Evolutionary conservation across 1,140 invertebrate genomes (phyloP).

Genomic region (Bombus impatiens): DNA sequence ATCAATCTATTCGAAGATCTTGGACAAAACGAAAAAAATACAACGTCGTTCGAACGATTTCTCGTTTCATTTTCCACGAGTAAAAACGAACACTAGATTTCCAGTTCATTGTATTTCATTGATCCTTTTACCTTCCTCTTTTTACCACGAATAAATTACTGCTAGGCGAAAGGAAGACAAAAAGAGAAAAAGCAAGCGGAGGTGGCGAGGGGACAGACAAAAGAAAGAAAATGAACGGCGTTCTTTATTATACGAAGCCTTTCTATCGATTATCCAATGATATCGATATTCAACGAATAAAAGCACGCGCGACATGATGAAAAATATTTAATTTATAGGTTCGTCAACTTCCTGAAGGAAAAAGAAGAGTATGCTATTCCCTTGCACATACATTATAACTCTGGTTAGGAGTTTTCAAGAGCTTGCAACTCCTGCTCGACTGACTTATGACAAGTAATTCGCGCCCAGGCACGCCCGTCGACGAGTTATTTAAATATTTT

Average conservation of each 20-base stretch:
- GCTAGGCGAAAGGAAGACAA: slow-evolving; percentile 19
- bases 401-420: slow-evolving; percentile 27
- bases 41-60: slow-evolving; percentile 14
- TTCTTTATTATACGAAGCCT: slow-evolving; percentile 35
- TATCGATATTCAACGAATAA: background rate
- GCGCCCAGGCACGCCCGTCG: slow-evolving; percentile 65
- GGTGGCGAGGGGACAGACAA: background rate
- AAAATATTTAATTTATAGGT: slow-evolving; percentile 58
- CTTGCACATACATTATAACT: slow-evolving; percentile 45
- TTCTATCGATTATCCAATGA: slow-evolving; percentile 1
- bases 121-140: slow-evolving; percentile 48
- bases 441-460: slow-evolving; percentile 69
- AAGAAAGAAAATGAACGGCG: background rate
- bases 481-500: slow-evolving; percentile 75
- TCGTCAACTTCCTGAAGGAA: slow-evolving; percentile 53
- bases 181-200: background rate
- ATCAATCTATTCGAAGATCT: slow-evolving; percentile 2
- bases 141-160: slow-evolving; percentile 60
- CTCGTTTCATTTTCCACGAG: slow-evolving; percentile 29
- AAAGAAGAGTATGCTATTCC: slow-evolving; percentile 23
- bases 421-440: slow-evolving; percentile 11
- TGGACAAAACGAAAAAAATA: slow-evolving; percentile 10
- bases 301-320: slow-evolving; percentile 20
- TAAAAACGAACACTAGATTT: slow-evolving; percentile 27
- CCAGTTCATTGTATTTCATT: slow-evolving; percentile 63